Evolutionary conservation across 2,113 vertebrate species (phyloP).

Genomic region (Scopus umbretta): DNA sequence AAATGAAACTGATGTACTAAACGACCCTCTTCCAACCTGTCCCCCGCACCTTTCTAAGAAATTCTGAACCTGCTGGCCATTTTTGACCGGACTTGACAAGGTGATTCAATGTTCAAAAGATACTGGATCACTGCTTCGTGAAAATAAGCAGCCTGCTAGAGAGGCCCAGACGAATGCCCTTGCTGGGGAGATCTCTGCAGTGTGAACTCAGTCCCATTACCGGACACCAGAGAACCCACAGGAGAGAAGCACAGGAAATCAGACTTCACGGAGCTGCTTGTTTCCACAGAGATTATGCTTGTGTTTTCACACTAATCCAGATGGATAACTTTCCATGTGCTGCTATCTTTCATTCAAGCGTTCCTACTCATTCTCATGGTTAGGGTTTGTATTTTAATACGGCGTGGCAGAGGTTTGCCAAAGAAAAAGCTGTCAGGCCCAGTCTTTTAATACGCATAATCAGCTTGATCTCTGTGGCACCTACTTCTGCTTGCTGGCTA

Average conservation of each 20-base stretch:
- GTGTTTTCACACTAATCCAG: constrained; percentile 54
- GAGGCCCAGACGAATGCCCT: background rate
- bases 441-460: background rate
- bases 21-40: background rate
- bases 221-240: constrained; percentile 8
- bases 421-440: background rate
- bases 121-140: background rate
- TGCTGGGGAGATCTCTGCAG: background rate
- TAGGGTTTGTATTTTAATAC: background rate
- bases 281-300: constrained; percentile 38
- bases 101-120: background rate
- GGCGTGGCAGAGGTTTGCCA: background rate
- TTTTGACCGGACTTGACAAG: background rate
- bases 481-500: background rate
- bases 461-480: background rate
- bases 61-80: background rate
- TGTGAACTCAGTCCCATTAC: background rate
- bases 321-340: constrained; percentile 47
- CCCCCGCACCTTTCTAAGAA: background rate
- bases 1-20: background rate
- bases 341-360: constrained; percentile 37
- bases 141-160: background rate
- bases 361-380: background rate
- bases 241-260: constrained; percentile 42
- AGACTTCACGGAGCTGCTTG: constrained; percentile 26